Base-by-base conservation (phyloP, 2,113 vertebrate genomes). In the Neogale vison region DNA sequence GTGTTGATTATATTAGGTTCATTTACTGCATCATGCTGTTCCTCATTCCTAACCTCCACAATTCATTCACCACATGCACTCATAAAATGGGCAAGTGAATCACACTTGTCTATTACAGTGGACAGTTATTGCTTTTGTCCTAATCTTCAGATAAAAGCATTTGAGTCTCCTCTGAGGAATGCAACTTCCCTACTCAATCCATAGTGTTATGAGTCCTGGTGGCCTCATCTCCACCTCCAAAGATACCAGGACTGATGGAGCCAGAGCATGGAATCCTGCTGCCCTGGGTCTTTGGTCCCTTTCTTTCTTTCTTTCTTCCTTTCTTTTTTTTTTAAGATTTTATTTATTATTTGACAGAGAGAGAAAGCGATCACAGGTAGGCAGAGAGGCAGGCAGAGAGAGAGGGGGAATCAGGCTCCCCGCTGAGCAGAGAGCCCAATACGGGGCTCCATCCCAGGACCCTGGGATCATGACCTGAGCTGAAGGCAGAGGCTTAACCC, bases 101-200 rank as follows among this genome's bases (percentile, higher is more conserved):
- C 55, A 79, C 36, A 47, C 10, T 95, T 89, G 23, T n/a, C 24
- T 82, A 39, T 87, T 89, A 88, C 8, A 72, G 59, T 31, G 59
- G 24, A 74, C 24, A 88, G 11, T 42, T 47, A 87, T 10, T 55
- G 36, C n/a, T 95, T 93, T 91, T 85, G 67, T 59, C 65, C 93
- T 96, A 47, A 93, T 88, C 23, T 80, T 90, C 87, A 90, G 23
- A 77, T 89, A 67, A 95, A 96, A 90, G 4, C 23, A 61, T 18
- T 34, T 86, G 34, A 42, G 7, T 85, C 76, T 95, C 57, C 72
- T 90, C 36, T 85, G 71, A 93, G 77, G 47, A 93, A 88, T 63
- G 57, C 18, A 90, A 13, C n/a, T 82, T 36, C 57, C 57, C 42
- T 65, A 61, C 36, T 88, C 39, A 55, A 8, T 57, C 47, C 17